These are phyloP conservation scores for Mesoligia furuncula DNA, from an alignment of 2,888 invertebrate genomes.

Conservation along the genomic window DNA sequence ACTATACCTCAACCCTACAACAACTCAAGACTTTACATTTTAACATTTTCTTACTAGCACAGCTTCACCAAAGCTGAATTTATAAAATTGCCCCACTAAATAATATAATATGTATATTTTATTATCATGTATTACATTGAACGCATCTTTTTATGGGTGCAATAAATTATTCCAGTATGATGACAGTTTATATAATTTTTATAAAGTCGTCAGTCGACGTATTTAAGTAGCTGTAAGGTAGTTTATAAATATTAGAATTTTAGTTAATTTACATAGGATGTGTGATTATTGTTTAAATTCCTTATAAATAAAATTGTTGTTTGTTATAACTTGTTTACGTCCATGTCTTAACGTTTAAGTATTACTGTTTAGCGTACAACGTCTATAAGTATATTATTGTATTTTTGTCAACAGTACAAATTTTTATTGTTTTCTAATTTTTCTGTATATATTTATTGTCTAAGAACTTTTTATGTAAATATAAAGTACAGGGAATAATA, in stretches of 20 bases:
- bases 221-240: constrained; percentile 49
- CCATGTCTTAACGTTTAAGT: constrained; percentile 57
- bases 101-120: constrained; percentile 44
- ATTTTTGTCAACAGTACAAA: constrained; percentile 61
- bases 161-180: constrained; percentile 33
- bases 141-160: constrained; percentile 35
- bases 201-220: constrained; percentile 49
- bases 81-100: constrained; percentile 33
- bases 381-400: constrained; percentile 38
- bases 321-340: constrained; percentile 56
- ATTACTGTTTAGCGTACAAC: constrained; percentile 53
- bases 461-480: constrained; percentile 43
- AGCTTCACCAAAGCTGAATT: constrained; percentile 18
- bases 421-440: constrained; percentile 33
- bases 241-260: constrained; percentile 29
- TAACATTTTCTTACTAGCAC: neutral
- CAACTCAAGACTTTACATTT: constrained; percentile 16
- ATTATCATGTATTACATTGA: constrained; percentile 40
- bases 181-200: constrained; percentile 39
- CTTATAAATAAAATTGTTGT: constrained; percentile 48
- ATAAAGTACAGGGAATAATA: constrained; percentile 73
- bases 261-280: constrained; percentile 38
- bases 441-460: constrained; percentile 38
- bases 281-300: constrained; percentile 49
- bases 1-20: constrained; percentile 20